Evolutionary conservation across 2,113 vertebrate species (phyloP), one percentile per base, ranked within the genome.

Genomic region (Erinaceus europaeus): DNA sequence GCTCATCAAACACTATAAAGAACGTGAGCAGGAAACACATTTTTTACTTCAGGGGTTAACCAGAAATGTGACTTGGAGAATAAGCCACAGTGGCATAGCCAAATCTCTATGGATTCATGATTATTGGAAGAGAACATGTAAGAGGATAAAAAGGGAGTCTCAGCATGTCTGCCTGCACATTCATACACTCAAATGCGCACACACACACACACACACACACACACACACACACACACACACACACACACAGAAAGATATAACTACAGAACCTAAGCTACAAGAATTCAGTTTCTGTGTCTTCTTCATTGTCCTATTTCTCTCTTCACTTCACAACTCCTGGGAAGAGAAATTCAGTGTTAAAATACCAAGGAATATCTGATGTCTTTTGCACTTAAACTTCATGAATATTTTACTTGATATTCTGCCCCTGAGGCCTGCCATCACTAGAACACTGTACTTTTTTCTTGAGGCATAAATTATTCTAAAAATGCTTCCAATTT

Each of bases 371-470:
- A 94, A 93, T 87, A 84, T 68, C 48, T 84, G 40, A 90, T 65
- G 77, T 86, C 65, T 91, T 52, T 84, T 67, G 84, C 75, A 93
- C 61, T 94, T 90, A 92, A 52, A 78, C 85, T 85, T 93, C 78
- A 90, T 95, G 90, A 95, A 95, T 95, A 95, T 94, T 95, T 93
- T 61, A 93, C 91, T 68, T 83, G 69, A 89, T 90, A 79, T 57
- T 89, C 65, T 94, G 83, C 75, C 91, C 89, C 50, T 1, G 74
- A 84, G 92, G 36, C 77, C 72, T 90, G 87, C 84, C 62, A 92
- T 90, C 87, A 90, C 74, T 85, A 89, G n/a, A 94, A 75, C 82
- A 76, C 68, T 92, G 52, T 50, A 87, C 55, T 91, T 71, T 82
- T 90, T 85, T 83, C 78, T 83, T 93, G 81, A 87, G 84, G 85